Base-by-base conservation (phyloP, 2,888 invertebrate genomes). In the Ethmia dodecea region DNA sequence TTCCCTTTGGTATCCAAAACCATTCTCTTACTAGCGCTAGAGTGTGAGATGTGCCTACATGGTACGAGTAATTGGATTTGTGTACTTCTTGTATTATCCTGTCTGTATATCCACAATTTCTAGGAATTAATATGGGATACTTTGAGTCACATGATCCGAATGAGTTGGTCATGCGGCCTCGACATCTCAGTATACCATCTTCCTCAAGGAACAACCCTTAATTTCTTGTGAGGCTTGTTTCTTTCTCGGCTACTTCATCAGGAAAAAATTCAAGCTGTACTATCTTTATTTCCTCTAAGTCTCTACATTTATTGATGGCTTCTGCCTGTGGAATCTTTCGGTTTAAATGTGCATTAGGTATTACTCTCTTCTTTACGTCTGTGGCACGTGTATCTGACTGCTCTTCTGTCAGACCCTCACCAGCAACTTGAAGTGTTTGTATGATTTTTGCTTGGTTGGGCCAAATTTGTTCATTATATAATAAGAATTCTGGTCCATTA, bases 11-110 rank as follows among this genome's bases (percentile, higher is more conserved):
- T 12, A 40, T 36, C 40, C 40, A 40, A n/a, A 24, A 40, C 6
- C 12, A 13, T 12, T 28, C 4, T 22, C 40, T 16, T 2, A 40
- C 13, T 1, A 31, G 13, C 8, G 16, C 18, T 5, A 40, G 12
- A 10, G 36, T 40, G 3, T 40, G 40, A 3, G 26, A 11, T 1
- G 16, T 30, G 13, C 45, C 45, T 12, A 42, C 34, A 16, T 44
- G 44, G 13, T 44, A 37, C 9, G 33, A 35, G n/a, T n/a, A n/a
- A n/a, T n/a, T n/a, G 3, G 29, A 15, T 11, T 32, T 22, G 18
- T 43, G 43, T 20, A 8, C 15, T 11, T 33, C 20, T 11, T 25
- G 11, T 9, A 40, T 37, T 1, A 33, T 2, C 2, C 18, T 22
- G 1, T 1, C 15, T 3, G 40, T 43, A 26, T 35, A 35, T 1